Evolutionary conservation across 2,113 vertebrate species (phyloP).

Genomic region (Delphinus delphis): DNA sequence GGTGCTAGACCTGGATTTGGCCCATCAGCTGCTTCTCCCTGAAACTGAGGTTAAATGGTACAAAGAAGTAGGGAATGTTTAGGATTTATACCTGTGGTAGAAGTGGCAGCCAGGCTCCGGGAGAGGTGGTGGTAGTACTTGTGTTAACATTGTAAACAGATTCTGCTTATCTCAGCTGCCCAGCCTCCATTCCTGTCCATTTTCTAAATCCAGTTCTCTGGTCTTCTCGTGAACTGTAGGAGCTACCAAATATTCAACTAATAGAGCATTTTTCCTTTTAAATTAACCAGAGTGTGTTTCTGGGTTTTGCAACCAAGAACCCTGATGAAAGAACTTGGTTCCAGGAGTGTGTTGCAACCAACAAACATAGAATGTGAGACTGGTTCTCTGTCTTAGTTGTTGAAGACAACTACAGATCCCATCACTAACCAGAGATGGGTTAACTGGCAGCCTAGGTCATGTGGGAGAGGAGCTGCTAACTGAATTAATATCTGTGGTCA

Average conservation of each 20-base stretch:
- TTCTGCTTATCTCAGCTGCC: neutral
- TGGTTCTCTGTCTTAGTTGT: neutral
- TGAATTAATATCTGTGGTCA: neutral
- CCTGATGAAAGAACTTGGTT: neutral
- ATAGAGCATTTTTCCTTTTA: neutral
- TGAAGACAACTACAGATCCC: neutral
- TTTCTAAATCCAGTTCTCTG: constrained; percentile 15
- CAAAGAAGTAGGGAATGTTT: neutral
- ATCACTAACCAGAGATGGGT: neutral
- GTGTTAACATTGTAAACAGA: neutral
- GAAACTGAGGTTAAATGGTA: neutral
- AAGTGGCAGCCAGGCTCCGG: neutral
- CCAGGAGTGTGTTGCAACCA: neutral
- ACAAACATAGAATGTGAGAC: neutral
- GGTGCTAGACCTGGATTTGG: neutral
- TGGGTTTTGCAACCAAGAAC: neutral
- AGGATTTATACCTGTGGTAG: neutral
- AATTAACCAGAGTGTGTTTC: neutral
- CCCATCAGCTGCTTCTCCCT: neutral
- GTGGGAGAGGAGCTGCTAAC: neutral
- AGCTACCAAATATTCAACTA: neutral
- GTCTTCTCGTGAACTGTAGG: neutral
- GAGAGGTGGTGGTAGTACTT: neutral
- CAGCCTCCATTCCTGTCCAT: neutral
- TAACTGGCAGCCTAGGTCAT: neutral